phyloP scores from a whole-genome alignment of 2,113 vertebrate species.

The Gasterosteus nipponicus region DNA sequence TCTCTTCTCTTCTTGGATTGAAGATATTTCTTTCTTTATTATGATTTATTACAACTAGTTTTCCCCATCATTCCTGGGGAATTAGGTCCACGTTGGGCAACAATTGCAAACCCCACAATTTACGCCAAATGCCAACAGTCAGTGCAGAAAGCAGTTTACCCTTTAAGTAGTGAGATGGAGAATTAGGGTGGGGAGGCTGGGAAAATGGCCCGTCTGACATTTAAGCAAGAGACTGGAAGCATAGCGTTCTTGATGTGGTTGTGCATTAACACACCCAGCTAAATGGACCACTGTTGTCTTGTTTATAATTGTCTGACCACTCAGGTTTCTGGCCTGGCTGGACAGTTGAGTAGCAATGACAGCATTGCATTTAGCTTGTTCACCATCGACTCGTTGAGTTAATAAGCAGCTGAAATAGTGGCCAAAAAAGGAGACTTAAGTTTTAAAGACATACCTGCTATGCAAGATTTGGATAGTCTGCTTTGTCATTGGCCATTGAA shows the following conservation, averaged over 20 bases:
- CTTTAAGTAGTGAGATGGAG: not conserved
- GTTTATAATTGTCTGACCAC: not conserved
- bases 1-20: slow-evolving; percentile 4
- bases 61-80: not conserved
- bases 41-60: slow-evolving; percentile 1
- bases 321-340: not conserved
- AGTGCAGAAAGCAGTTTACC: not conserved
- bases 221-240: not conserved
- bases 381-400: not conserved
- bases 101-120: not conserved
- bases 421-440: not conserved
- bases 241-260: not conserved
- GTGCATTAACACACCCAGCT: not conserved
- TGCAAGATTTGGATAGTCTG: slow-evolving; percentile 13
- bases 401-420: not conserved
- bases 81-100: not conserved
- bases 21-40: slow-evolving; percentile 12
- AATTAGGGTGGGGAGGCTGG: not conserved
- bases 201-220: not conserved
- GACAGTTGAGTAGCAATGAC: not conserved
- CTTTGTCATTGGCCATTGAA: slow-evolving; percentile 3
- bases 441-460: not conserved
- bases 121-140: not conserved
- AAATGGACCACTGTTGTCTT: not conserved
- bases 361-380: not conserved